Percentiles rank a stretch among this genome's conserved stretches.
Evolutionary conservation across 2,113 vertebrate genomes (phyloP).

Genomic region (Anser cygnoides): DNA sequence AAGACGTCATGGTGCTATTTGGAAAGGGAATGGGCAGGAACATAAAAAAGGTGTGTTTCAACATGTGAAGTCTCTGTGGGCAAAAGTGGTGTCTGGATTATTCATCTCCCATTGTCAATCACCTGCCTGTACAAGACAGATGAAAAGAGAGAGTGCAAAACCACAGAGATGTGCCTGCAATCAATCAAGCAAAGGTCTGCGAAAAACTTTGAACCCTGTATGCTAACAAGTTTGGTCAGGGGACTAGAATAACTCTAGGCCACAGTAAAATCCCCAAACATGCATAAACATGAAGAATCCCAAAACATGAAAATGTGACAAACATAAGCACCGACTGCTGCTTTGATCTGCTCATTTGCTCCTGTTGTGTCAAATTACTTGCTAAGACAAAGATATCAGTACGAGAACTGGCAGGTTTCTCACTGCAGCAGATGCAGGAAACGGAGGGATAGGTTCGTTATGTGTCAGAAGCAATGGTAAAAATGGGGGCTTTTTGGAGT

Average conservation of each 20-base stretch:
- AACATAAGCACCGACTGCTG: neutral
- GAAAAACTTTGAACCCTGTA: neutral
- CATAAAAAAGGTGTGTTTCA: neutral
- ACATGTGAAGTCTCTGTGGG: neutral
- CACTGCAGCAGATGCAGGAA: neutral
- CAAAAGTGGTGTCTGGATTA: neutral
- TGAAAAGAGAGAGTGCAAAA: neutral
- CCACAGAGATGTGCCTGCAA: neutral
- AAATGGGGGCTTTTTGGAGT: neutral
- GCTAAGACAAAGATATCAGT: neutral
- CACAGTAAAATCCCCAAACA: neutral
- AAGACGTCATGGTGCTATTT: neutral
- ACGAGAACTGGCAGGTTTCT: neutral
- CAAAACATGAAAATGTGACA: neutral
- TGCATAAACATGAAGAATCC: neutral
- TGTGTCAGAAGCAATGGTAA: neutral
- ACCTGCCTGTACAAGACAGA: neutral
- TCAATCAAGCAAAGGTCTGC: neutral
- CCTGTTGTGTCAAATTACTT: neutral
- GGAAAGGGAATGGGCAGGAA: neutral
- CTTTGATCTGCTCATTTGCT: neutral
- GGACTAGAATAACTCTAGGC: neutral
- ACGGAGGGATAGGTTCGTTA: neutral
- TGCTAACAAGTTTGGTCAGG: neutral
- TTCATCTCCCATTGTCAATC: neutral